Conservation (phyloP, 1,140 invertebrate species). For the Paraescarpia echinospica region DNA sequence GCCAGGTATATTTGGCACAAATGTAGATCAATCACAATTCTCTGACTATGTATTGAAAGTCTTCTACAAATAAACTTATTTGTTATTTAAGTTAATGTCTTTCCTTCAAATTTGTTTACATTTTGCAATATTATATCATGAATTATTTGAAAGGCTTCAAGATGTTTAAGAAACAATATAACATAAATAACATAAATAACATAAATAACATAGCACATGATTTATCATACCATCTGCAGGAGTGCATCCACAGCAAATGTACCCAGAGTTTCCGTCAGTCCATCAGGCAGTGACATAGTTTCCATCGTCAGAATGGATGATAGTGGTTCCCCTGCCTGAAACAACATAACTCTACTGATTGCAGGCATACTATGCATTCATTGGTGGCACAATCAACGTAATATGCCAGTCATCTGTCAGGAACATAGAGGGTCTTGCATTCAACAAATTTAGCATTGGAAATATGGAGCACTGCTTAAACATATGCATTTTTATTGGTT, state of each 20-base stretch:
- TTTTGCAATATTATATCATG: no score
- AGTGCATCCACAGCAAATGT: slow-evolving; percentile 58
- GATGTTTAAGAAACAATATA: not conserved
- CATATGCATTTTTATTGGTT: no score
- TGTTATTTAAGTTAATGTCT: not conserved
- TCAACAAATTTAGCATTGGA: no score
- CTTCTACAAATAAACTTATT: no score
- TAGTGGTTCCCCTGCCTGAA: slow-evolving; percentile 57
- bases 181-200: not conserved
- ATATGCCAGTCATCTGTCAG: not conserved
- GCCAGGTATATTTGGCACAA: no score
- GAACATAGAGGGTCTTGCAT: no score
- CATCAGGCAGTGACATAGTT: slow-evolving; percentile 24
- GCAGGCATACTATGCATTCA: not conserved
- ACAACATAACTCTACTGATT: not conserved
- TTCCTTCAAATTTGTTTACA: no score
- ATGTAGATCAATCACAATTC: not conserved
- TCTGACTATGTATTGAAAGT: not conserved
- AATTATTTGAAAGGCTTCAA: not conserved
- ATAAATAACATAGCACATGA: not conserved
- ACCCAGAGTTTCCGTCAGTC: slow-evolving; percentile 50
- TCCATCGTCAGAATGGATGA: slow-evolving; percentile 47
- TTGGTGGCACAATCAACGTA: not conserved
- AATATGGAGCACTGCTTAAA: no score
- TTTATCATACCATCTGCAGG: slow-evolving; percentile 58